phyloP scores from a whole-genome alignment of 2,113 vertebrate species.

The Chinchilla lanigera region DNA sequence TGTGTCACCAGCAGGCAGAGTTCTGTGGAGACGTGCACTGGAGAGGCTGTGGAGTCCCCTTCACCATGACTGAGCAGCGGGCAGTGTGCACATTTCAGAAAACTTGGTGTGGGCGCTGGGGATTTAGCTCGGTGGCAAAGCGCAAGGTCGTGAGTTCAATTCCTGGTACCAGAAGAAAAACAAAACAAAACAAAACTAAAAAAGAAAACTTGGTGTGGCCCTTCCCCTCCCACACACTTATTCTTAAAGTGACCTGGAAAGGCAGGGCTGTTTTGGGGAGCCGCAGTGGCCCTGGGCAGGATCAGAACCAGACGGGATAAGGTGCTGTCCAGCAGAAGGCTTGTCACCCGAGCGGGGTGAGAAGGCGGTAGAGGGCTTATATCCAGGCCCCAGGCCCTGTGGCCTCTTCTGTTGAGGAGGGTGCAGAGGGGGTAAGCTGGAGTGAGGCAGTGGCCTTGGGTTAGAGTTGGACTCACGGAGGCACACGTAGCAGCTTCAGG shows the following conservation, averaged over 20 bases:
- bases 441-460: fast-evolving
- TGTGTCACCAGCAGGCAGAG: background rate
- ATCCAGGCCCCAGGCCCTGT: fast-evolving
- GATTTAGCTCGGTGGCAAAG: too few species aligned
- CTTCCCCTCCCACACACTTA: background rate
- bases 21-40: fast-evolving
- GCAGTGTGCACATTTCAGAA: fast-evolving
- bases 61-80: fast-evolving
- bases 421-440: background rate
- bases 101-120: too few species aligned
- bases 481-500: background rate
- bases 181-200: too few species aligned
- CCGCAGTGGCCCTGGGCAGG: background rate
- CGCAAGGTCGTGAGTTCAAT: too few species aligned
- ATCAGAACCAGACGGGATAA: background rate
- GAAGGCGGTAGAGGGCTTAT: background rate
- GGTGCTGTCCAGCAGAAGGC: too few species aligned
- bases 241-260: fast-evolving
- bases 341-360: fast-evolving
- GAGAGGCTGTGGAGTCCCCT: fast-evolving
- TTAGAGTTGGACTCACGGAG: fast-evolving
- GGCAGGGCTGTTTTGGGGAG: background rate
- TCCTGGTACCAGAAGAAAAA: too few species aligned
- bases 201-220: too few species aligned
- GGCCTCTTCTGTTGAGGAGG: background rate